Conservation (phyloP, 2,113 vertebrate genomes). For the Odocoileus hemionus region DNA sequence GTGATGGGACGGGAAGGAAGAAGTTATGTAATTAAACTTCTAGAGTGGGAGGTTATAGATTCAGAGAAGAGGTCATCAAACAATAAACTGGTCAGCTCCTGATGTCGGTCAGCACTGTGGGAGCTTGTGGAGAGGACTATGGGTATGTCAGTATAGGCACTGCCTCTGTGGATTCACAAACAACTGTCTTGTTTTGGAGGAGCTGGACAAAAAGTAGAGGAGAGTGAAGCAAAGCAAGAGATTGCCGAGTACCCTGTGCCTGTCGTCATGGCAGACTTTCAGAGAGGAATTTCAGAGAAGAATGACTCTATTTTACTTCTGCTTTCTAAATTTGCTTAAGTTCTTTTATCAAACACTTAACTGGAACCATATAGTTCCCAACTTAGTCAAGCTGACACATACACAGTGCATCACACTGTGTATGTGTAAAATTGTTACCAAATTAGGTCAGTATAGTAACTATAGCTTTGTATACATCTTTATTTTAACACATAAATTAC, state of each 20-base stretch:
- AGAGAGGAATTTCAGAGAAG: background rate
- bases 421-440: background rate
- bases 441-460: background rate
- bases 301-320: background rate
- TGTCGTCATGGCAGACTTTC: background rate
- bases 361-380: background rate
- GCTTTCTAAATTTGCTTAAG: background rate
- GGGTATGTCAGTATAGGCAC: background rate
- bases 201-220: background rate
- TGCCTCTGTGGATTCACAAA: background rate
- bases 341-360: background rate
- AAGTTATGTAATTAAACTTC: background rate
- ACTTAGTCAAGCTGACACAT: background rate
- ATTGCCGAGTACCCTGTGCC: fast-evolving
- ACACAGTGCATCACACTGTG: background rate
- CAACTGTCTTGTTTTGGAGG: background rate
- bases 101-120: background rate
- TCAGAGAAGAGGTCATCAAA: background rate
- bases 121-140: background rate
- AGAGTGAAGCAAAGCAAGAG: background rate
- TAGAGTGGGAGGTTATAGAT: background rate
- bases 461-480: background rate
- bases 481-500: background rate
- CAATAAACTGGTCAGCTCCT: background rate
- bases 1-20: background rate